Percentiles rank a stretch among this genome's conserved stretches.
Conservation (phyloP, 2,797 vertebrate genomes). For the Pristis pectinata region DNA sequence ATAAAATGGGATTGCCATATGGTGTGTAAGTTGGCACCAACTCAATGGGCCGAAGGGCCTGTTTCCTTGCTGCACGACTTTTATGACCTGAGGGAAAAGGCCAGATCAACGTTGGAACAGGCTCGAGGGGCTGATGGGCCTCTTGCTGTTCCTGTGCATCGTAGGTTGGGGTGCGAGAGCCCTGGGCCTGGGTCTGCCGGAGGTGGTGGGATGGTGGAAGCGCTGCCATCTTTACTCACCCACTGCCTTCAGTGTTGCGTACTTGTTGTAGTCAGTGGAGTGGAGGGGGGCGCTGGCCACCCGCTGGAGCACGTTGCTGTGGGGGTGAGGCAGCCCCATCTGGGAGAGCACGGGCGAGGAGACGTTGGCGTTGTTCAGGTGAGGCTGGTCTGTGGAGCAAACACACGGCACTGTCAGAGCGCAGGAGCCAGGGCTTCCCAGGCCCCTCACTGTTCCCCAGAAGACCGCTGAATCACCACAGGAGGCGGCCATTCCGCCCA, state of each 20-base stretch:
- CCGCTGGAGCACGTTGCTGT: conserved; percentile 62
- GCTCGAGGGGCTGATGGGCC: neutral
- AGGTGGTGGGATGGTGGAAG: too few relatives aligned
- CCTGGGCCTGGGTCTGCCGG: too few relatives aligned
- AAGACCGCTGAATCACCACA: too few relatives aligned
- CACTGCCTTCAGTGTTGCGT: conserved; percentile 71
- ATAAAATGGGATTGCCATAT: too few relatives aligned
- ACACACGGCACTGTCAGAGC: neutral
- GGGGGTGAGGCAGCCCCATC: conserved; percentile 66
- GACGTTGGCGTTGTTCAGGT: conserved; percentile 68
- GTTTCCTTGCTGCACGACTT: too few relatives aligned
- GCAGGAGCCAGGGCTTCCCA: neutral
- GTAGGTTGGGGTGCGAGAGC: too few relatives aligned
- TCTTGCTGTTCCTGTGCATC: neutral
- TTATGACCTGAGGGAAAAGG: too few relatives aligned
- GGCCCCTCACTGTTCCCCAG: neutral
- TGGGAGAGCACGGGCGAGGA: conserved; percentile 57
- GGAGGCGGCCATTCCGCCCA: too few relatives aligned
- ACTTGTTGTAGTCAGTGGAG: conserved; percentile 69
- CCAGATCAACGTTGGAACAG: too few relatives aligned
- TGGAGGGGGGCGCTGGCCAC: conserved; percentile 48
- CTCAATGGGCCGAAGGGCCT: too few relatives aligned
- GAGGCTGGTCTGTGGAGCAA: conserved; percentile 66
- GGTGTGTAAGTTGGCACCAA: too few relatives aligned
- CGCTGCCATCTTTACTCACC: too few relatives aligned